These are phyloP conservation scores for Caenorhabditis virilis DNA, from an alignment of 2,888 invertebrate genomes.

Conservation along the genomic window DNA sequence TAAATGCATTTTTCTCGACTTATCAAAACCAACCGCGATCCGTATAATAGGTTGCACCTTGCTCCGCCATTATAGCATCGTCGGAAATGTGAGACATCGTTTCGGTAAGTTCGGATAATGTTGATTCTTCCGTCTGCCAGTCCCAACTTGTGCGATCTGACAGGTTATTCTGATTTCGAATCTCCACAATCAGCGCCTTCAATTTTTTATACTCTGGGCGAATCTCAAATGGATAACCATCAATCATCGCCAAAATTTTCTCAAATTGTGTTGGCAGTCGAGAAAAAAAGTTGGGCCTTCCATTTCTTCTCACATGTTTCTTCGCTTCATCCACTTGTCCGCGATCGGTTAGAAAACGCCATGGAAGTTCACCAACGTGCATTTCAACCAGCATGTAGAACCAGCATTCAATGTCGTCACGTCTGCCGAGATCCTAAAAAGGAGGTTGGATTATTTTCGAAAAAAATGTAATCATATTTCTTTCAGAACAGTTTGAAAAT, in stretches of 20 bases:
- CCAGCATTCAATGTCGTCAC: constrained; percentile 57
- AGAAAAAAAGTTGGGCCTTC: constrained; percentile 14
- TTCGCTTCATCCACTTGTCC: constrained; percentile 20
- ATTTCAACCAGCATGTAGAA: constrained; percentile 58
- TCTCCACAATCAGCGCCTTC: constrained; percentile 21
- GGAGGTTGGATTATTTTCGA: too few species aligned
- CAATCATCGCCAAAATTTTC: constrained; percentile 26
- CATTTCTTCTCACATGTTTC: constrained; percentile 5
- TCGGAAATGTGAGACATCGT: constrained; percentile 29
- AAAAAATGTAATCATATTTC: too few species aligned
- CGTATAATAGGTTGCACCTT: constrained; percentile 27
- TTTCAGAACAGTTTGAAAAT: too few species aligned
- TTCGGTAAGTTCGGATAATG: constrained; percentile 33
- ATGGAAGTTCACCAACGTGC: constrained; percentile 51
- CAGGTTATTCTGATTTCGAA: constrained; percentile 16
- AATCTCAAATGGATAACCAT: constrained; percentile 20
- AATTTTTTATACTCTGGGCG: constrained; percentile 24
- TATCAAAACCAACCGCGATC: too few species aligned
- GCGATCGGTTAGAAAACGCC: constrained; percentile 51
- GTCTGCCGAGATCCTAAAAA: constrained; percentile 43
- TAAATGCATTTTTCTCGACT: too few species aligned
- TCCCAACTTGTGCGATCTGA: constrained; percentile 32
- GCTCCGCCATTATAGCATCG: constrained; percentile 28
- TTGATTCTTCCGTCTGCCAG: constrained; percentile 38
- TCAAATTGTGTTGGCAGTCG: constrained; percentile 25